Evolutionary conservation across 2,888 invertebrate genomes (phyloP).

Genomic region (Xylota sylvarum): DNA sequence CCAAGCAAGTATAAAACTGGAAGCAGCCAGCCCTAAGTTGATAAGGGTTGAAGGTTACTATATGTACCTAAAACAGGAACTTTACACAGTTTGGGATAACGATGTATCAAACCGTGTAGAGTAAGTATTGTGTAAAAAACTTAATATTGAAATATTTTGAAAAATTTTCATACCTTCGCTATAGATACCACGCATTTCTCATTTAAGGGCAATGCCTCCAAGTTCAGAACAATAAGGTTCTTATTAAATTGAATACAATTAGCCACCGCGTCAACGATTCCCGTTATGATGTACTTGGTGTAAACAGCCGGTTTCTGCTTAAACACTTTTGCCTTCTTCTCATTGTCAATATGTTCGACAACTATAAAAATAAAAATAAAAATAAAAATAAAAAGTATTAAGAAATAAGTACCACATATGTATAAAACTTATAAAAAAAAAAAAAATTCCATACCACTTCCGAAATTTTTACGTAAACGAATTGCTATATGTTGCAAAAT

Average conservation of each 20-base stretch:
- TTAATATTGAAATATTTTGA: neutral
- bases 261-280: constrained; percentile 88
- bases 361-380: too few species aligned
- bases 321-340: constrained; percentile 88
- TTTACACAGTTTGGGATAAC: too few species aligned
- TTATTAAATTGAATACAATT: constrained; percentile 88
- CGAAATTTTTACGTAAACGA: constrained; percentile 86
- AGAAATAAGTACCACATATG: neutral
- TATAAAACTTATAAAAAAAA: neutral
- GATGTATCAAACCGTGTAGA: too few species aligned
- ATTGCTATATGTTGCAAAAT: constrained; percentile 89
- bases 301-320: constrained; percentile 88
- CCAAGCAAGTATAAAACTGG: too few species aligned
- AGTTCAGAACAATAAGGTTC: constrained; percentile 87
- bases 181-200: constrained; percentile 88
- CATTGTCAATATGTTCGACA: constrained; percentile 85
- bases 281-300: constrained; percentile 89
- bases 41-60: too few species aligned
- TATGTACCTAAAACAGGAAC: too few species aligned
- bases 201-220: constrained; percentile 90
- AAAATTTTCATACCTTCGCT: constrained; percentile 85
- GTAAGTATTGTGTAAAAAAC: too few species aligned
- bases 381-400: constrained; percentile 8
- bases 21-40: too few species aligned
- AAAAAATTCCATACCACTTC: constrained; percentile 78